phyloP scores from a whole-genome alignment of 2,797 vertebrate species.

The Liparis tanakae region DNA sequence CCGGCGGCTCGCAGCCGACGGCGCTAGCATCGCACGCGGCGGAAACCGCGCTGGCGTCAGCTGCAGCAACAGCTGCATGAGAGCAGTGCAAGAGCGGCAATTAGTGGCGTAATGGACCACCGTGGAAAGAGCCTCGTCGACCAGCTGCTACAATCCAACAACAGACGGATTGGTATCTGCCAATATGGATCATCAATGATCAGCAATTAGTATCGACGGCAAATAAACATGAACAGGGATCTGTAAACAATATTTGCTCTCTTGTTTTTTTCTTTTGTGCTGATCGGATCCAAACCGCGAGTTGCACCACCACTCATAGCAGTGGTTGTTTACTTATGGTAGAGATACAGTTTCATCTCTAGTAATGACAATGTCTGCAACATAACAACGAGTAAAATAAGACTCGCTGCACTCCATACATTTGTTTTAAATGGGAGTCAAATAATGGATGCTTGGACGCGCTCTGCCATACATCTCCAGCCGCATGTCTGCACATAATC shows the following conservation, averaged over 20 bases:
- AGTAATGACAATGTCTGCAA: background rate
- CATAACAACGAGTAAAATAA: background rate
- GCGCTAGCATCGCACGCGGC: background rate
- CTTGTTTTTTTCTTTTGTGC: background rate
- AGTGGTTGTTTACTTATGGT: background rate
- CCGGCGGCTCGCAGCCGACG: background rate
- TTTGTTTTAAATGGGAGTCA: conserved; percentile 10
- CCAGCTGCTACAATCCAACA: background rate
- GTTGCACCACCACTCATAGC: background rate
- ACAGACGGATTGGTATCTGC: background rate
- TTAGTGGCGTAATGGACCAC: background rate
- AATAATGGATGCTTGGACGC: conserved; percentile 18
- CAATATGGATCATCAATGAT: background rate
- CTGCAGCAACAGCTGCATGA: background rate
- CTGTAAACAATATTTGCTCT: background rate
- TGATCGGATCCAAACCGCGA: background rate
- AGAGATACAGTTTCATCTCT: background rate
- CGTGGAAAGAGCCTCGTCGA: background rate
- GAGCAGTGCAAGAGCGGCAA: background rate
- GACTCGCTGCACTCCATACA: background rate
- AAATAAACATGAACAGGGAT: background rate
- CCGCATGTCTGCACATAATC: background rate
- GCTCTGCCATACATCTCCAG: background rate
- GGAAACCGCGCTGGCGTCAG: background rate
- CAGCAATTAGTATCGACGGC: too few species aligned